These are phyloP conservation scores for Panopea generosa DNA, from an alignment of 2,888 invertebrate genomes.

Conservation along the genomic window DNA sequence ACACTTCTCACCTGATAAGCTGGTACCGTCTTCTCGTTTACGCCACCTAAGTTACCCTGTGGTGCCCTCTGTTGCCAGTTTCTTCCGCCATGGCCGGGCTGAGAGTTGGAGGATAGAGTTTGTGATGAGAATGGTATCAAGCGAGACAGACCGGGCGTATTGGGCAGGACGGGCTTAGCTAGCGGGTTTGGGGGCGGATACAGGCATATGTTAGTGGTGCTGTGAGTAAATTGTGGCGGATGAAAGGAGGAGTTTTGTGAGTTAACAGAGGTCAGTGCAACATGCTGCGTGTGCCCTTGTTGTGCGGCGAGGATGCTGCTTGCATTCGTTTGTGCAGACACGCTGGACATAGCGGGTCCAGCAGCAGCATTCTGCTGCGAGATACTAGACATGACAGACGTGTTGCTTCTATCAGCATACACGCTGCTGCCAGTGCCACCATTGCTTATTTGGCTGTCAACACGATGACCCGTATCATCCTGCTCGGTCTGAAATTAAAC, in stretches of 20 bases:
- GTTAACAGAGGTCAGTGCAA: conserved; percentile 3
- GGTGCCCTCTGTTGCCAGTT: conserved; percentile 74
- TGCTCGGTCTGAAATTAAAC: conserved; percentile 59
- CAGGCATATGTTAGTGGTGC: conserved; percentile 62
- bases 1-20: conserved; percentile 73
- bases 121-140: conserved; percentile 66
- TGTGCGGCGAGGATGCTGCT: conserved; percentile 25
- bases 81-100: conserved; percentile 72
- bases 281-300: conserved; percentile 14
- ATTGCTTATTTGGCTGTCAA: conserved; percentile 45
- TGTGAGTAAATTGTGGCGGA: conserved; percentile 25
- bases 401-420: conserved; percentile 27
- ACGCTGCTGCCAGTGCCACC: conserved; percentile 29
- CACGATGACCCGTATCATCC: conserved; percentile 36
- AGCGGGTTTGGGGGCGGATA: conserved; percentile 67
- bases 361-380: conserved; percentile 21
- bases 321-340: conserved; percentile 14
- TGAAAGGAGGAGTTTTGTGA: conserved; percentile 1
- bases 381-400: conserved; percentile 42
- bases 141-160: conserved; percentile 51
- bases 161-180: conserved; percentile 62
- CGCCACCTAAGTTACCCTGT: conserved; percentile 68
- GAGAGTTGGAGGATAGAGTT: conserved; percentile 67
- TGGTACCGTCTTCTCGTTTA: conserved; percentile 76
- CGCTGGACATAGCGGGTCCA: conserved; percentile 35